Percentiles rank a stretch among this genome's conserved stretches.
Evolutionary conservation across 1,140 invertebrate genomes (phyloP).

Genomic region (Euura lappo): DNA sequence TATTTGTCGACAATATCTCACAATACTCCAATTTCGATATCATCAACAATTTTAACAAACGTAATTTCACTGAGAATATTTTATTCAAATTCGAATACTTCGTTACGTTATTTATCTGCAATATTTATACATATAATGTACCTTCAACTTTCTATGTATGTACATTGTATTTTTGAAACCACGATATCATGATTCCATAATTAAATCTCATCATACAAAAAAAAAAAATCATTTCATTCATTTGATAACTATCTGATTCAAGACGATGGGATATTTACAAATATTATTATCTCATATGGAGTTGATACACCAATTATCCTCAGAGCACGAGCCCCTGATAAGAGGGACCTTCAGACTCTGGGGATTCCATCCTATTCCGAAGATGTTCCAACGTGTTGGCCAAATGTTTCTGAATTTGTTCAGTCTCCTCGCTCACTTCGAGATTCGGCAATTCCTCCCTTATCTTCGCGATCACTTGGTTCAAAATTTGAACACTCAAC

Average conservation of each 20-base stretch:
- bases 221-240: background rate
- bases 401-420: conserved; percentile 95
- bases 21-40: too few species aligned
- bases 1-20: too few species aligned
- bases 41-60: too few species aligned
- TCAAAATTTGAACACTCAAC: conserved; percentile 75
- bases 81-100: too few species aligned
- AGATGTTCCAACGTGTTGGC: conserved; percentile 86
- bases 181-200: background rate
- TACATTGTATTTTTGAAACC: too few species aligned
- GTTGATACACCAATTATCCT: conserved; percentile 12
- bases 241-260: background rate
- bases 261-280: background rate
- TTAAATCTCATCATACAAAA: background rate
- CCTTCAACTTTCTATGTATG: too few species aligned
- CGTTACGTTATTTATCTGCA: too few species aligned
- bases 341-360: conserved; percentile 68
- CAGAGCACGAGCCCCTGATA: conserved; percentile 67
- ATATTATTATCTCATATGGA: background rate
- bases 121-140: too few species aligned
- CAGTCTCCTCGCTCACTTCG: conserved; percentile 92
- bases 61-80: too few species aligned
- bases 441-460: conserved; percentile 91
- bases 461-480: conserved; percentile 91
- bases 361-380: conserved; percentile 68